Percentiles rank a stretch among this genome's conserved stretches.
Conservation (phyloP, 2,113 vertebrate species). For the Larimichthys polyactis region DNA sequence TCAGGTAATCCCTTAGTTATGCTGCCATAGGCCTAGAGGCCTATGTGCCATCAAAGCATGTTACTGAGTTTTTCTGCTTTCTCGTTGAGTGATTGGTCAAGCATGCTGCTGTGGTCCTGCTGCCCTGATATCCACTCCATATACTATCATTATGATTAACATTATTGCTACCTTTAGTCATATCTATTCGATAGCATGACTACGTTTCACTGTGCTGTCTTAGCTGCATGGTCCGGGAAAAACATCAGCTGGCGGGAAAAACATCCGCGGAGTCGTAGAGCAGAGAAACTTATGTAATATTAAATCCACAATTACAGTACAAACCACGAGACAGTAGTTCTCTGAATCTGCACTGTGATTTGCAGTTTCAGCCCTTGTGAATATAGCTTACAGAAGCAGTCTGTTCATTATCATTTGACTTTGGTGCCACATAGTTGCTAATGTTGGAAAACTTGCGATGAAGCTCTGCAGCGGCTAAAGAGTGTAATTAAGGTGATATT, state of each 20-base stretch:
- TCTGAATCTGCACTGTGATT: slow-evolving; percentile 47
- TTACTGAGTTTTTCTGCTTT: no score
- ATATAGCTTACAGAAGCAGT: slow-evolving; percentile 55
- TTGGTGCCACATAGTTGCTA: slow-evolving; percentile 50
- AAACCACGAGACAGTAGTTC: slow-evolving; percentile 28
- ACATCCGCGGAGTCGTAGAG: not conserved
- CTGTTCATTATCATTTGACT: slow-evolving; percentile 54
- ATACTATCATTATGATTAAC: no score
- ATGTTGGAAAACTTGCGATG: slow-evolving; percentile 35
- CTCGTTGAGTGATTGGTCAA: no score
- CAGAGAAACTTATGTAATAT: slow-evolving; percentile 22
- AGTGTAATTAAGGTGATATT: slow-evolving; percentile 36
- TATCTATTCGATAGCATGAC: not conserved
- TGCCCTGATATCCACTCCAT: no score
- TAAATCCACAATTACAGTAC: slow-evolving; percentile 18
- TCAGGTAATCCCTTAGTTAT: no score
- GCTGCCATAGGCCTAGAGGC: no score
- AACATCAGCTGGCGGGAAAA: not conserved
- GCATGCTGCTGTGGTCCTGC: no score
- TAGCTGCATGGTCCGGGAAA: not conserved
- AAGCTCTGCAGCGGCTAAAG: slow-evolving; percentile 26
- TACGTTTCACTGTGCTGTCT: not conserved
- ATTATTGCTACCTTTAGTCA: no score
- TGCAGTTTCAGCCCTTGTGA: slow-evolving; percentile 52
- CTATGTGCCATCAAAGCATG: no score